Percentiles rank a stretch among this genome's conserved stretches.
phyloP scores from a whole-genome alignment of 1,140 invertebrate species.

The Bombus affinis region DNA sequence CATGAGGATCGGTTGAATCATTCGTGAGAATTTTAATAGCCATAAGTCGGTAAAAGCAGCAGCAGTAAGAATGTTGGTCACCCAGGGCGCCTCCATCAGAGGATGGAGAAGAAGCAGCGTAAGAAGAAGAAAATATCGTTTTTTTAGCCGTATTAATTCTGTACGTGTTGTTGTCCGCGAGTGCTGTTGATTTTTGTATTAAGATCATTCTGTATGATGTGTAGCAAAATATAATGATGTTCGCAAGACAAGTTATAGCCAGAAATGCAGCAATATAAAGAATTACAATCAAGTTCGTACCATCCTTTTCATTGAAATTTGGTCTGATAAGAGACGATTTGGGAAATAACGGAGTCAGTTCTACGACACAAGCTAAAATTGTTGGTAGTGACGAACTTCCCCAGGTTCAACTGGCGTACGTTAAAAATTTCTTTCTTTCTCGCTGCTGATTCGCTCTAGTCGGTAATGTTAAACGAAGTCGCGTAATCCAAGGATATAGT shows the following conservation, averaged over 20 bases:
- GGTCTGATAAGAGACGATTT: slow-evolving; percentile 66
- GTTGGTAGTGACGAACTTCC: slow-evolving; percentile 58
- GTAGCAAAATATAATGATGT: slow-evolving; percentile 71
- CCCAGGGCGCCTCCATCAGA: slow-evolving; percentile 74
- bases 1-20: slow-evolving; percentile 67
- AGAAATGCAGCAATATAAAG: slow-evolving; percentile 68
- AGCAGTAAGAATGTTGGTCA: slow-evolving; percentile 68
- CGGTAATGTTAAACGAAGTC: slow-evolving; percentile 67
- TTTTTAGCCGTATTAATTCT: slow-evolving; percentile 52
- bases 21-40: slow-evolving; percentile 72
- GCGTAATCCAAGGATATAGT: slow-evolving; percentile 69
- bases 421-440: slow-evolving; percentile 69
- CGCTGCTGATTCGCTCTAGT: slow-evolving; percentile 43
- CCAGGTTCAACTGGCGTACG: slow-evolving; percentile 65
- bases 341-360: slow-evolving; percentile 69
- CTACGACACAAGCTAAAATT: slow-evolving; percentile 58
- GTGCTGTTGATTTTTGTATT: slow-evolving; percentile 58
- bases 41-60: slow-evolving; percentile 71
- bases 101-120: slow-evolving; percentile 64
- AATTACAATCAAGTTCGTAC: slow-evolving; percentile 62
- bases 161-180: slow-evolving; percentile 23
- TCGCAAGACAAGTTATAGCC: slow-evolving; percentile 55
- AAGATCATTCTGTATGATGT: slow-evolving; percentile 65
- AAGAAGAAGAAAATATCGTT: slow-evolving; percentile 69
- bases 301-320: slow-evolving; percentile 65